Evolutionary conservation across 2,113 vertebrate species (phyloP).

Genomic region (Puffinus mauretanicus): DNA sequence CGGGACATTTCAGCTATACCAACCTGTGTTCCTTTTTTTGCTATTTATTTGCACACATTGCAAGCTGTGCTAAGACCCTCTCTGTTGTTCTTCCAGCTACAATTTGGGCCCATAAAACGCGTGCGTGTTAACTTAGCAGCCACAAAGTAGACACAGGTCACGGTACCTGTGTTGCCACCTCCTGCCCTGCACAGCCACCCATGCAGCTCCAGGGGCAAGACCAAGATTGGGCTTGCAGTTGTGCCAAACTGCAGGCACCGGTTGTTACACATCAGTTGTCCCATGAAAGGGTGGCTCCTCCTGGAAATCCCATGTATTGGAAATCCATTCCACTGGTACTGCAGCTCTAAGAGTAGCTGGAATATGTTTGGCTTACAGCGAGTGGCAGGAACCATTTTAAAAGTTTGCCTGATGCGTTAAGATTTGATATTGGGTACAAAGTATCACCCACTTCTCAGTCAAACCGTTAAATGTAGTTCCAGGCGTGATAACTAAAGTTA

Average conservation of each 20-base stretch:
- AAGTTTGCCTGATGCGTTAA: neutral
- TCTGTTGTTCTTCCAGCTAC: neutral
- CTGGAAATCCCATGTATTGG: neutral
- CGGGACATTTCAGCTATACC: neutral
- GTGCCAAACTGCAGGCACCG: neutral
- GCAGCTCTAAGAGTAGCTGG: neutral
- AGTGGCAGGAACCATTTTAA: neutral
- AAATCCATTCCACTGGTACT: neutral
- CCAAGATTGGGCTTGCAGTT: neutral
- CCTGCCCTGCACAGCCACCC: neutral
- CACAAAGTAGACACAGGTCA: neutral
- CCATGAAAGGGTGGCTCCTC: neutral
- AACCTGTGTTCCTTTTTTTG: neutral
- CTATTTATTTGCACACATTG: neutral
- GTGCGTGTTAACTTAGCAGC: neutral
- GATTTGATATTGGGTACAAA: neutral
- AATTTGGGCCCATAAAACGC: neutral
- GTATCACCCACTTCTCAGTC: neutral
- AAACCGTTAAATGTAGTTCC: neutral
- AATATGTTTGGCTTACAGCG: neutral
- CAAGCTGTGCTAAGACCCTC: neutral
- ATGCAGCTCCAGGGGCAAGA: neutral
- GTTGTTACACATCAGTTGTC: neutral
- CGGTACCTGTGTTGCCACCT: neutral
- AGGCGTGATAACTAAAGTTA: neutral